These are phyloP conservation scores for Pseudopleuronectes americanus DNA, from an alignment of 2,797 vertebrate genomes.

Conservation along the genomic window DNA sequence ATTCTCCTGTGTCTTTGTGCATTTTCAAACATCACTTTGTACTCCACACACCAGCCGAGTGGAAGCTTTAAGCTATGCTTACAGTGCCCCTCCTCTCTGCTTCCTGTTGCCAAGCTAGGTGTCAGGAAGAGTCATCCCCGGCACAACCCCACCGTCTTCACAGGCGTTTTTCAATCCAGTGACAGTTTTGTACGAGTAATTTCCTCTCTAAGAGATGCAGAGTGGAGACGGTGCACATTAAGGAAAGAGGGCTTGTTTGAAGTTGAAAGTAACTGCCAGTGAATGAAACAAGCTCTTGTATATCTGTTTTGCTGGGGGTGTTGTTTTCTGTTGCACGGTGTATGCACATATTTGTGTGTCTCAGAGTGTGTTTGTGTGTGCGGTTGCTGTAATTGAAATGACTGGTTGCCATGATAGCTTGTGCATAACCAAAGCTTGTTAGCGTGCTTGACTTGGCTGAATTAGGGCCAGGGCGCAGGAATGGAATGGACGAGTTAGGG, in stretches of 20 bases:
- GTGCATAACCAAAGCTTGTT: constrained; percentile 66
- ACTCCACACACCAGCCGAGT: constrained; percentile 61
- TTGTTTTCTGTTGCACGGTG: constrained; percentile 52
- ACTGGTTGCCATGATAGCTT: constrained; percentile 67
- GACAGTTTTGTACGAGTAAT: constrained; percentile 50
- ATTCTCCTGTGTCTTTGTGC: constrained; percentile 59
- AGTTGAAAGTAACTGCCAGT: constrained; percentile 67
- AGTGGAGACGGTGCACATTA: constrained; percentile 63
- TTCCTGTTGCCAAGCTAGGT: constrained; percentile 66
- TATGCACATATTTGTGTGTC: constrained; percentile 13
- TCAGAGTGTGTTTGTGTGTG: constrained; percentile 22
- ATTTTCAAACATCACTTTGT: constrained; percentile 77
- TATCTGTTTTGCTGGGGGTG: constrained; percentile 60
- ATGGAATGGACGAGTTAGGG: neutral
- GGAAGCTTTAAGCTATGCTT: constrained; percentile 58
- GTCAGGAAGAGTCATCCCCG: constrained; percentile 66
- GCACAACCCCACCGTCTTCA: constrained; percentile 59
- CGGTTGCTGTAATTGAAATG: constrained; percentile 65
- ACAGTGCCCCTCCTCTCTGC: constrained; percentile 53
- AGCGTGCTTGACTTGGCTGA: constrained; percentile 61
- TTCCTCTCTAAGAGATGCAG: constrained; percentile 62
- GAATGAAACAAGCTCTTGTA: constrained; percentile 58
- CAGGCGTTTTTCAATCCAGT: constrained; percentile 54
- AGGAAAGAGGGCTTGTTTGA: constrained; percentile 66
- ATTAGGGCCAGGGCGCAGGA: constrained; percentile 25